Base-by-base conservation (phyloP, 1,140 invertebrate genomes). In the Bathynomus jamesi region DNA sequence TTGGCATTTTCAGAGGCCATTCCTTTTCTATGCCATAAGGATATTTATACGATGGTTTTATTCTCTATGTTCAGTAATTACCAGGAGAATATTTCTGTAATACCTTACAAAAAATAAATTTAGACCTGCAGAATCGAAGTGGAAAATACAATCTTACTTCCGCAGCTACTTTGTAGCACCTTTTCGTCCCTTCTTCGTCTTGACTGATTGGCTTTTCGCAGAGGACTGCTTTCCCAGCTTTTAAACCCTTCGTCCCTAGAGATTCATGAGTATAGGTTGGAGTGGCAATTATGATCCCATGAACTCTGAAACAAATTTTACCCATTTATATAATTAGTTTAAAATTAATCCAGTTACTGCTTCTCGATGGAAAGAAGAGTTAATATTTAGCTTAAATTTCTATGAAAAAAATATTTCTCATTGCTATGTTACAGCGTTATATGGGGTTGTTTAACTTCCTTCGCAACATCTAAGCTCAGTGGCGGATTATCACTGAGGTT, bases 121-220 rank as follows among this genome's bases (percentile, higher is more conserved):
- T n/a, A n/a, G n/a, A n/a, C n/a, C n/a, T n/a, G n/a, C n/a, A n/a
- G n/a, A n/a, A n/a, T n/a, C n/a, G n/a, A n/a, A n/a, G n/a, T n/a
- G n/a, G n/a, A n/a, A n/a, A n/a, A n/a, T n/a, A n/a, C n/a, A n/a
- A n/a, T n/a, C 84, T 83, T 25, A 84, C 81, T 65, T 85, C 82
- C 63, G 84, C 83, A 0, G 89, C 88, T 0, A 84, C 78, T 13
- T 87, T 82, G 75, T 88, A 89, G 74, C 87, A 89, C 30, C 84
- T 84, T 40, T 80, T 81, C 0, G 85, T 86, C 2, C 84, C 82
- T 30, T 83, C 80, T 0, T 83, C 79, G 67, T 84, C 81, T 63
- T 87, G 82, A 13, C 88, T 87, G 25, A 91, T 84, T 0, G 89
- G 89, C 78, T 91, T 91, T 78, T 91, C 89, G 78, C 88, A 89